These are phyloP conservation scores for Protonemura montana DNA, from an alignment of 2,888 invertebrate genomes.

Conservation along the genomic window DNA sequence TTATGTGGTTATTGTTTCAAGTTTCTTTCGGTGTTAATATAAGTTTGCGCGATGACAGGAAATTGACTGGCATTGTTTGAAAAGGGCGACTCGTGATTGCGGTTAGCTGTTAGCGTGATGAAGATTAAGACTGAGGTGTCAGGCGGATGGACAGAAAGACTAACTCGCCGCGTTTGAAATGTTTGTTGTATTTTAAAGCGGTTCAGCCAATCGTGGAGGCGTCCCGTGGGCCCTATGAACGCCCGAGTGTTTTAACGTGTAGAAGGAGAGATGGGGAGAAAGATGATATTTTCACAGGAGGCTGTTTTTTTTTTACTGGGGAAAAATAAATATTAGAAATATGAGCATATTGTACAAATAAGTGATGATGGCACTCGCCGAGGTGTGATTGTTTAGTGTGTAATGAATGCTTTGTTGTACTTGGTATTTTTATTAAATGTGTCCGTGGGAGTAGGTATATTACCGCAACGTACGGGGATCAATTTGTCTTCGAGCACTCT, in stretches of 20 bases:
- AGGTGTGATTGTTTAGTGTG: slow-evolving; percentile 18
- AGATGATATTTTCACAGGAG: slow-evolving; percentile 29
- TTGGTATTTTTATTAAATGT: neutral
- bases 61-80: neutral
- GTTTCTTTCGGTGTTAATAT: neutral
- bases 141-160: slow-evolving; percentile 29
- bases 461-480: neutral
- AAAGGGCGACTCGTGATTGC: neutral
- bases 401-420: neutral
- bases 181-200: slow-evolving; percentile 37
- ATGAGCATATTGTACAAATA: slow-evolving; percentile 21
- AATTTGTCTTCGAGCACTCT: neutral
- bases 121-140: neutral
- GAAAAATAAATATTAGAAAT: neutral
- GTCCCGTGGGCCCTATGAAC: neutral
- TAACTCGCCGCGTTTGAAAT: neutral
- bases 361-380: neutral
- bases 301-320: neutral
- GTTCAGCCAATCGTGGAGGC: slow-evolving; percentile 26
- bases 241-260: neutral
- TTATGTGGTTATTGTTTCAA: neutral
- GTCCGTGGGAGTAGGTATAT: neutral
- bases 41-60: neutral
- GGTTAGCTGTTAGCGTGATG: neutral
- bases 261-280: neutral